A percentile compares a stretch with the other conserved stretches of the same genome.
Conservation (phyloP, 2,888 invertebrate genomes). For the Adineta ricciae region DNA sequence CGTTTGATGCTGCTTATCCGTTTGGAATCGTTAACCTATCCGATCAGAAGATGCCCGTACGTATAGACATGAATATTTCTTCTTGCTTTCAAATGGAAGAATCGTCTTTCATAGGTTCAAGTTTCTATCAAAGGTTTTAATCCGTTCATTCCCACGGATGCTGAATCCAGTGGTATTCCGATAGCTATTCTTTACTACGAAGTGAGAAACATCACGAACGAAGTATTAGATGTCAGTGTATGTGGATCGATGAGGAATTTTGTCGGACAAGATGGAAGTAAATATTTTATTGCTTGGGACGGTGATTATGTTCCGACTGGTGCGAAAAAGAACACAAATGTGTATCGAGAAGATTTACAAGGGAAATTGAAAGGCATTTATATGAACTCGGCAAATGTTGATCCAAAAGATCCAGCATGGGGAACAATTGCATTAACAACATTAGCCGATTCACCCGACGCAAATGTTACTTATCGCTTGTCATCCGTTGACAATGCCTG, state of each 20-base stretch:
- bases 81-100: not conserved
- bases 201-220: not conserved
- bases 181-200: not conserved
- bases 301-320: not conserved
- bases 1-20: slow-evolving; percentile 7
- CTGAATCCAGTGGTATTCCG: not conserved
- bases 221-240: not conserved
- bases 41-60: not conserved
- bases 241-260: slow-evolving; percentile 14
- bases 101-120: not conserved
- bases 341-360: not conserved
- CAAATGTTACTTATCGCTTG: not conserved
- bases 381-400: not conserved
- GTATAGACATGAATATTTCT: not conserved
- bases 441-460: not conserved
- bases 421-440: not conserved
- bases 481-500: not conserved
- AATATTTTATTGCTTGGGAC: not conserved
- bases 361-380: not conserved
- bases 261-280: not conserved
- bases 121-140: not conserved
- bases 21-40: not conserved
- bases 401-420: not conserved
- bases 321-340: not conserved
- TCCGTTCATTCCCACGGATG: not conserved